phyloP scores from a whole-genome alignment of 2,888 invertebrate genomes.

The Agrochola circellaris region DNA sequence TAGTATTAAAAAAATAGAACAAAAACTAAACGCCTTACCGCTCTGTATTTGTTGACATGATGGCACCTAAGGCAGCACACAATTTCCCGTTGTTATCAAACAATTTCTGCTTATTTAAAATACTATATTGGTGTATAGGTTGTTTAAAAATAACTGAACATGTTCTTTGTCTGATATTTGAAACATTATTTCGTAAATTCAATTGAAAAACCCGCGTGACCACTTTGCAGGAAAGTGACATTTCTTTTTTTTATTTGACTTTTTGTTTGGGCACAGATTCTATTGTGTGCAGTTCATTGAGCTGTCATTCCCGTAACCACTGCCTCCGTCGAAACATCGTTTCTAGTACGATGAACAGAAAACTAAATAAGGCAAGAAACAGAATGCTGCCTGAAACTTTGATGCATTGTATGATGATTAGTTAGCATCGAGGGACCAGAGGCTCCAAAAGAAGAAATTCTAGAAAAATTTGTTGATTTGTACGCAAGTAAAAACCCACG shows the following conservation, averaged over 20 bases:
- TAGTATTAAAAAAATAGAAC: constrained; percentile 13
- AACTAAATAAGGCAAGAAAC: no score
- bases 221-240: constrained; percentile 76
- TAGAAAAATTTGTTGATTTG: no score
- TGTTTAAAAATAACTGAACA: constrained; percentile 61
- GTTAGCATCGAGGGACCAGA: no score
- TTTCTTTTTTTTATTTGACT: constrained; percentile 62
- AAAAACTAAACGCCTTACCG: constrained; percentile 62
- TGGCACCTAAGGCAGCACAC: not conserved
- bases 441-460: no score
- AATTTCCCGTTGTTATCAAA: not conserved
- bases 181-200: constrained; percentile 68
- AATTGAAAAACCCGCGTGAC: constrained; percentile 76
- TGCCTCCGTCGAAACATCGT: no score
- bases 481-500: no score
- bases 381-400: no score
- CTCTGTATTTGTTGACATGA: constrained; percentile 43
- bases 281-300: not conserved
- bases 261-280: constrained; percentile 8
- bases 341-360: no score
- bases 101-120: constrained; percentile 16
- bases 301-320: not conserved
- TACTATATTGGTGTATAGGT: constrained; percentile 11
- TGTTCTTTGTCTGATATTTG: constrained; percentile 63
- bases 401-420: no score